These are phyloP conservation scores for Sycon ciliatum DNA, from an alignment of 37 sponge, comb jelly and placozoan genomes.

Conservation along the genomic window DNA sequence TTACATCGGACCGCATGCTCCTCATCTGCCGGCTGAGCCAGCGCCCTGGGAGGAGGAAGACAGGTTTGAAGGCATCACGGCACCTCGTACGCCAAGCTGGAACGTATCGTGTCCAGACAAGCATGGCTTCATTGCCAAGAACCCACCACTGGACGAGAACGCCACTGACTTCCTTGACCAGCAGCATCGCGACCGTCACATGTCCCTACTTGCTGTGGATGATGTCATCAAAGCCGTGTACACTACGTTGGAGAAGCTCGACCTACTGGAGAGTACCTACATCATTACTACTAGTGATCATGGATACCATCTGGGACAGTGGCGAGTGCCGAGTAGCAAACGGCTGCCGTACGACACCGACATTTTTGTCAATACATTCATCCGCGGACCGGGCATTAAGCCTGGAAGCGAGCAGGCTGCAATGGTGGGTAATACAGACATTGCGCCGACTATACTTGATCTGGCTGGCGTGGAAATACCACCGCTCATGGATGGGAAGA, in stretches of 20 bases:
- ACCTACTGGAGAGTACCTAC: conserved; percentile 48
- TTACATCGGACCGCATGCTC: conserved; percentile 66
- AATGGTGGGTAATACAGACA: conserved; percentile 63
- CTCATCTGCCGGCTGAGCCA: conserved; percentile 69
- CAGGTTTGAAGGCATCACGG: too few species aligned
- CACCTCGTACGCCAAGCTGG: too few species aligned
- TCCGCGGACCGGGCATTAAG: conserved; percentile 45
- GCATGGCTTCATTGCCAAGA: too few species aligned
- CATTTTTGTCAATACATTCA: conserved; percentile 55
- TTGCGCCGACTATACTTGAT: conserved; percentile 48
- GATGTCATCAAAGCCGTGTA: conserved; percentile 49
- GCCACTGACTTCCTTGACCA: too few species aligned
- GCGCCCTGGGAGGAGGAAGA: conserved; percentile 73
- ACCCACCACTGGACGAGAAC: conserved; percentile 68
- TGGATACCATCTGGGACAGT: conserved; percentile 74
- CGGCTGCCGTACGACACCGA: conserved; percentile 71
- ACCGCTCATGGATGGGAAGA: conserved; percentile 50
- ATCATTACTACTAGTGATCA: conserved; percentile 69
- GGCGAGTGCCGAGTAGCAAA: conserved; percentile 56
- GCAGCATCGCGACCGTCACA: too few species aligned
- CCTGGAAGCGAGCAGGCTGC: conserved; percentile 15
- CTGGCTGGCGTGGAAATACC: conserved; percentile 52
- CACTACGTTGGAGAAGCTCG: background rate
- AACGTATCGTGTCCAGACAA: too few species aligned
- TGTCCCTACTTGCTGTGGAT: conserved; percentile 65